These are phyloP conservation scores for Hemicordylus capensis DNA, from an alignment of 2,113 vertebrate genomes.

Conservation along the genomic window DNA sequence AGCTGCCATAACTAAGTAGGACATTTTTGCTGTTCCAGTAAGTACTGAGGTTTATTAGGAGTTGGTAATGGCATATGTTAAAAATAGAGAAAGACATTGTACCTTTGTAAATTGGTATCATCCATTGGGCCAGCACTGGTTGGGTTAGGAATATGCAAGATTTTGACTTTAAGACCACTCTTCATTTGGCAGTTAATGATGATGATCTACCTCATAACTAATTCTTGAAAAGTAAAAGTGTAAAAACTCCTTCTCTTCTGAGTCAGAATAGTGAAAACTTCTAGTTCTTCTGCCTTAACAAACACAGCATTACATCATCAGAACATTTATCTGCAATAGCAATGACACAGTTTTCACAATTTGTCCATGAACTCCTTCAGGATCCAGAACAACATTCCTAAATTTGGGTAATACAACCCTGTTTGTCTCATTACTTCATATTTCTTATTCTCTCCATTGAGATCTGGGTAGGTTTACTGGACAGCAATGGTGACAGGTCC, in stretches of 20 bases:
- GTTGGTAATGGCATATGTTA: background rate
- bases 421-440: too few relatives aligned
- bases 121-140: background rate
- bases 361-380: too few relatives aligned
- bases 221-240: background rate
- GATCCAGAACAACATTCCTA: too few relatives aligned
- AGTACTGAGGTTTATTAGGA: background rate
- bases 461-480: too few relatives aligned
- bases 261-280: background rate
- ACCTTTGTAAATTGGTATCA: background rate
- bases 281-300: background rate
- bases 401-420: too few relatives aligned
- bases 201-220: background rate
- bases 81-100: background rate
- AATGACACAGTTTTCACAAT: background rate
- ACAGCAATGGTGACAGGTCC: too few relatives aligned
- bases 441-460: too few relatives aligned
- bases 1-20: background rate
- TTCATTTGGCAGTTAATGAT: background rate
- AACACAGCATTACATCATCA: background rate
- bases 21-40: slow-evolving; percentile 1
- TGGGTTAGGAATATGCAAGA: background rate
- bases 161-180: background rate
- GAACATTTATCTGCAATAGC: background rate
- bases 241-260: background rate